phyloP scores from a whole-genome alignment of 1,140 invertebrate genomes.

The Sycobia sp. region DNA sequence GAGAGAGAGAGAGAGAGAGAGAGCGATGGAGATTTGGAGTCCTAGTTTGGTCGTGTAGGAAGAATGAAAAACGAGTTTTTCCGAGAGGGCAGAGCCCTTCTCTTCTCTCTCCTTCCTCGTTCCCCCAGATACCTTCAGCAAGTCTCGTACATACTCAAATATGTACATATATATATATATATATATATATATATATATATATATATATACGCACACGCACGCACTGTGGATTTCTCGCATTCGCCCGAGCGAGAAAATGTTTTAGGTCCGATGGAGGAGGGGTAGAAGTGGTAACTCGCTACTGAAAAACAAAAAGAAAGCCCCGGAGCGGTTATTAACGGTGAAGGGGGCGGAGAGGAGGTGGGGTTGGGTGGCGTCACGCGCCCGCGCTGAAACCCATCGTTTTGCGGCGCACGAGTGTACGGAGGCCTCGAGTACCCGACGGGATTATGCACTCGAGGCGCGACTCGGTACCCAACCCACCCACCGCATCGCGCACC shows the following conservation, averaged over 20 bases:
- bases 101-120: no score
- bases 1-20: neutral
- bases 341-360: neutral
- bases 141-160: no score
- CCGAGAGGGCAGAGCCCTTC: neutral
- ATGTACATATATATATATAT: no score
- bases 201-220: no score
- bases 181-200: no score
- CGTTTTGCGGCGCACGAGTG: constrained; percentile 25
- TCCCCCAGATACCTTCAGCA: no score
- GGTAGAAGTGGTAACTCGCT: no score
- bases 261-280: no score
- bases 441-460: constrained; percentile 25
- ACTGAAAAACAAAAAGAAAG: no score
- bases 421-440: constrained; percentile 6
- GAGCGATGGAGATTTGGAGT: neutral
- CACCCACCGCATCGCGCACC: no score
- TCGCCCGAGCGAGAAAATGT: neutral
- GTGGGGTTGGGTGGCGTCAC: no score
- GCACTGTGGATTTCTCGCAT: neutral
- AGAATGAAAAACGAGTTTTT: constrained; percentile 29
- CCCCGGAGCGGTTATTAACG: constrained; percentile 23
- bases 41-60: no score
- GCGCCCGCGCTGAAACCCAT: neutral
- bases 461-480: neutral